Evolutionary conservation across 1,140 invertebrate genomes (phyloP), one percentile per base, ranked within the genome.

Genomic region (Drosophila trapezifrons): DNA sequence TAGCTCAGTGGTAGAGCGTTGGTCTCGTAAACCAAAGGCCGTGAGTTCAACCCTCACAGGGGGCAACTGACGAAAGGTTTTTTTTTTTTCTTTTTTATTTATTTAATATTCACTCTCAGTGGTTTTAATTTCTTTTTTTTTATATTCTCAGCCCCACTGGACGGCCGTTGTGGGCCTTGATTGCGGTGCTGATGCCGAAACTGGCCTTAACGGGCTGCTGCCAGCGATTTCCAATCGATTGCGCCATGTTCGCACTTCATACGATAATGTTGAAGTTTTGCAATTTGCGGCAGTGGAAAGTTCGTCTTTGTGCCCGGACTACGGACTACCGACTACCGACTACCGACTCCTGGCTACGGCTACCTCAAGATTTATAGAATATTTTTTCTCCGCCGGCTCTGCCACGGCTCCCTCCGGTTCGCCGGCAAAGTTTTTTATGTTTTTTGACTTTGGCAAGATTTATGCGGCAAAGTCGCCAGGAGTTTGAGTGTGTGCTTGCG

Each of bases 1-100:
- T 96, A 96, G 96, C 96, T 96, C 95, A 97, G 96, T 95, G 96
- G 96, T 95, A 97, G 96, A 96, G 96, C 96, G 96, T 95, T 96
- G 95, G 96, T 96, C 96, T 97, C 95, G 96, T 96, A 97, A 97
- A 96, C 96, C 95, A 96, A 95, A 95, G 96, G 96, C 96, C 96
- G 95, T 95, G 96, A 96, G 96, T 96, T 96, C 96, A 95, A 96
- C 95, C 95, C 96, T 96, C 96, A 85, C 82, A 85, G 82, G 49
- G 49, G 49, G 49, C 49, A 52, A 52, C 29, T 3, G 9, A 2
- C 3, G 29, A 32, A 10, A 32, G 10, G 29, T 32, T 32, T 6
- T 32, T 32, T 32, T 32, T 29, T 29, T 8, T 29, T n/a, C n/a
- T 8, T 46, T n/a, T 29, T 29, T 54, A 54, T n/a, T 17, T 42